Base-by-base conservation (phyloP, 2,888 invertebrate species). In the Eretmocerus hayati region DNA sequence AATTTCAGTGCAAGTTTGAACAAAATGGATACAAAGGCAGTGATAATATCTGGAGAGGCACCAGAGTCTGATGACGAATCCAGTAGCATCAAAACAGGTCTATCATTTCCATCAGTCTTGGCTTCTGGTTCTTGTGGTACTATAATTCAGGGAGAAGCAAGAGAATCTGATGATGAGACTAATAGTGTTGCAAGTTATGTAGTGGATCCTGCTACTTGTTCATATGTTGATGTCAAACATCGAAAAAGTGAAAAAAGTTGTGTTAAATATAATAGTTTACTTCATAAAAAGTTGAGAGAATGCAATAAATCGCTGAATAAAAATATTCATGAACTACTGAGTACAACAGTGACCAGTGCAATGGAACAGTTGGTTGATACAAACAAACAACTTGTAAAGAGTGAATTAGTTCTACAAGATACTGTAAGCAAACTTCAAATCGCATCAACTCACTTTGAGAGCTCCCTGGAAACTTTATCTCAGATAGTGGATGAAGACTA, bases 61-160 rank as follows among this genome's bases (percentile, higher is more conserved):
- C 66, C 71, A 39, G 71, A 71, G 55, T 71, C 71, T 13, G 71
- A 71, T 36, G 71, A 71, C 30, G 71, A 71, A 44, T 59, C 58
- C 20, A 58, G 60, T 0, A 65, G 59, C 35, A 56, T 67, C 18
- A 56, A 58, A 23, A 62, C 60, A n/a, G 66, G 61, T 16, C 57
- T 58, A 41, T 64, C 62, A 42, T 62, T 68, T 42, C 60, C 62
- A 33, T 50, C 60, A 23, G 46, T 61, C 32, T 56, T 62, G 42
- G 54, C 56, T 16, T 52, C 63, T 3, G 68, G 63, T 41, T 58
- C 66, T 4, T 63, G 67, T 38, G 71, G 71, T 5, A 68, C 63
- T 6, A 68, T 69, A 31, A 69, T 71, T 45, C 62, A 65, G 31
- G 71, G 71, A 4, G 71, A 71, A 56, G 71, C 70, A 18, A 64